Base-by-base conservation (phyloP, 2,888 invertebrate species). In the Caenorhabditis plicata region DNA sequence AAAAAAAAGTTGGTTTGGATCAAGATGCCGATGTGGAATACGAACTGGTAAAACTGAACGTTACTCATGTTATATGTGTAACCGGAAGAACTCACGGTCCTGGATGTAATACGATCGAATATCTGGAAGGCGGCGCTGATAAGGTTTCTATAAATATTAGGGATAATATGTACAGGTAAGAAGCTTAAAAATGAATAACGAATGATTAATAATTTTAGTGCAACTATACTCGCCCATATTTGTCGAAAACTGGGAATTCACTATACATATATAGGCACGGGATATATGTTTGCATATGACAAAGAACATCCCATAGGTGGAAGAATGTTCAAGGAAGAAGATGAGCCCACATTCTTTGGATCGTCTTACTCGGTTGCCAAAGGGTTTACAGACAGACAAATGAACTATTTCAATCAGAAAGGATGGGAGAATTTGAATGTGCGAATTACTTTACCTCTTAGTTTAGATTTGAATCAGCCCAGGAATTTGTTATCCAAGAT, bases 331-430 rank as follows among this genome's bases (percentile, higher is more conserved):
- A 60, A 51, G 33, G 77, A 78, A 25, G 49, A 65, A n/a, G 78
- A 79, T 32, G 54, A 69, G 35, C 77, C 79, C 1, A 65, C 76
- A 23, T 79, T 78, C 61, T 79, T 79, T 42, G 79, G 79, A 26
- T 77, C 76, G 27, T 75, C 78, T 17, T 79, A 79, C 46, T 79
- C 79, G 11, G 77, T 79, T 11, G 77, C 75, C 15, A 79, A 79
- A 51, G 79, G 79, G 8, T 74, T 72, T 46, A 79, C 79, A 7
- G 79, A 79, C 51, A 60, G 74, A 4, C 72, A 69, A 32, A 70
- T 70, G 70, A 50, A 32, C 31, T 58, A 55, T 40, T 68, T 66
- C 47, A 63, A 70, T 39, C 62, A 63, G 27, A 64, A 63, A 39
- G 65, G 66, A 23, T 68, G 66, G 58, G 78, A 79, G 41, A 64